A percentile compares a stretch with the other conserved stretches of the same genome.
phyloP scores from a whole-genome alignment of 2,888 invertebrate species.

The Nebria brevicollis region DNA sequence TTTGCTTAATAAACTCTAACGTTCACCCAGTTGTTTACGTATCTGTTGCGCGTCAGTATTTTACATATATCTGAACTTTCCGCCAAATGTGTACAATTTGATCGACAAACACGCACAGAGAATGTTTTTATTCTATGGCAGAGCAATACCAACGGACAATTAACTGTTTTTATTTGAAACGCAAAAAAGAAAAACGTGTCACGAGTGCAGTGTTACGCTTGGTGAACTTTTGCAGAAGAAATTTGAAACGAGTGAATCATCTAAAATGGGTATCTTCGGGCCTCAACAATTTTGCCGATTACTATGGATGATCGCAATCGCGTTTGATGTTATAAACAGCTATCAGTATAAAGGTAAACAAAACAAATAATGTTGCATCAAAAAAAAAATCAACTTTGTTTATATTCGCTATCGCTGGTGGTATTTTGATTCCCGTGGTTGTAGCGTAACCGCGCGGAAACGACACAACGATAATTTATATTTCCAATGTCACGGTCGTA shows the following conservation, averaged over 20 bases:
- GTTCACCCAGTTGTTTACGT: background rate
- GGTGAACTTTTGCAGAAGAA: background rate
- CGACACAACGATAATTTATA: conserved; percentile 23
- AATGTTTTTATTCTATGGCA: conserved; percentile 6
- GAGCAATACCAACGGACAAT: conserved; percentile 11
- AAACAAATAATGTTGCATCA: background rate
- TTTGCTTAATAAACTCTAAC: background rate
- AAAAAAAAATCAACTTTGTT: background rate
- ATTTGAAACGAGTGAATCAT: background rate
- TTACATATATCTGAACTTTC: background rate
- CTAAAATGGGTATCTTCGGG: background rate
- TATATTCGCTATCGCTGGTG: background rate
- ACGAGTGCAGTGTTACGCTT: background rate
- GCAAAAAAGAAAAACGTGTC: background rate
- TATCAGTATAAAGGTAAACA: background rate
- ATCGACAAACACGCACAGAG: background rate
- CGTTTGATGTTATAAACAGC: background rate
- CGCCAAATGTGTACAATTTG: background rate
- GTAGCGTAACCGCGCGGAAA: conserved; percentile 17
- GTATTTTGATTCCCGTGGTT: background rate
- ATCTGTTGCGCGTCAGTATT: conserved; percentile 1
- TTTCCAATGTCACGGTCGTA: conserved; percentile 28
- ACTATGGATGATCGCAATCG: background rate
- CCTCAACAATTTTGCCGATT: background rate
- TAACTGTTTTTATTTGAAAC: conserved; percentile 9